Base-by-base conservation (phyloP, 2,888 invertebrate genomes). In the Chrysodeixis includens region DNA sequence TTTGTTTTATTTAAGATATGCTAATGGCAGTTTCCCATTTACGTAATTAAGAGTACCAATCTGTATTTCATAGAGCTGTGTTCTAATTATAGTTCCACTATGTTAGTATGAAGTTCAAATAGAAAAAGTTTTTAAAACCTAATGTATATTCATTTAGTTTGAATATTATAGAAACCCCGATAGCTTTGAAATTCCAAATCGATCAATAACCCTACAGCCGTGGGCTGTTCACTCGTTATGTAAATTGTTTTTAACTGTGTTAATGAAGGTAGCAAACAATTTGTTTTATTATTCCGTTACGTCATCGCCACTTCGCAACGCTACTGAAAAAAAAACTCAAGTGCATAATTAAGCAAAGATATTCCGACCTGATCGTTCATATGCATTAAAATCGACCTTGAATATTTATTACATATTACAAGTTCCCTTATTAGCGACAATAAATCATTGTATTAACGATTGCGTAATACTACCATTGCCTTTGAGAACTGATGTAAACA, bases 1-100 rank as follows among this genome's bases (percentile, higher is more conserved):
- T 18, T 57, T 51, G 63, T 68, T 81, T 82, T 76, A 82, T 79
- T 81, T 69, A 56, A 56, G 44, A 56, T 30, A 22, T 52, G 44
- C 32, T 62, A 70, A 62, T 66, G 46, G 32, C n/a, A 32, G 26
- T 66, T 75, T 59, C 12, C 62, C 54, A 66, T 66, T 75, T 71
- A 57, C 53, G 59, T 71, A 65, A 73, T 52, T 51, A 51, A 51
- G 62, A 26, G 22, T 22, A 56, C 26, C 40, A 22, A 52, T 55
- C 26, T 44, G 1, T 60, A 40, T 57, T 46, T 54, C 56, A n/a
- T 69, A 16, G 54, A 57, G 49, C 51, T 51, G 26, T 40, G 6
- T 12, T 52, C 16, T 44, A 30, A 57, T 46, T 44, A 58, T 70
- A 44, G 14, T 12, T 32, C n/a, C n/a, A n/a, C n/a, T n/a, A n/a